Evolutionary conservation across 1,140 invertebrate genomes (phyloP).

Genomic region (Drosophila lacertosa): DNA sequence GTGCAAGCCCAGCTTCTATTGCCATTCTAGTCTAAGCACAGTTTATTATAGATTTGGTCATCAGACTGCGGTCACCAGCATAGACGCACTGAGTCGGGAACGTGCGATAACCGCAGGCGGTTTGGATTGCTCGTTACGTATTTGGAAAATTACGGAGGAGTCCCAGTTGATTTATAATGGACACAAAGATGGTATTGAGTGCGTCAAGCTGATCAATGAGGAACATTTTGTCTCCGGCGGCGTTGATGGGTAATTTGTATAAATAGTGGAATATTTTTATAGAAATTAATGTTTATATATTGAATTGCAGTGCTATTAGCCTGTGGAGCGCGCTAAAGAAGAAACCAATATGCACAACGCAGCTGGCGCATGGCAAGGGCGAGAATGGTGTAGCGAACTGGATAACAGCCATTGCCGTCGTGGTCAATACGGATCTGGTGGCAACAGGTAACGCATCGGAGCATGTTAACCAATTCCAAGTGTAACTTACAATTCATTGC

Average conservation of each 20-base stretch:
- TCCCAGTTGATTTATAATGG: slow-evolving; percentile 97
- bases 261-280: background rate
- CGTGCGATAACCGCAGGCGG: slow-evolving; percentile 95
- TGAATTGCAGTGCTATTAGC: slow-evolving; percentile 87
- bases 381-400: slow-evolving; percentile 90
- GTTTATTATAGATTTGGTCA: slow-evolving; percentile 91
- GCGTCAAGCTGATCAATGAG: slow-evolving; percentile 95
- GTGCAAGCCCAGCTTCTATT: slow-evolving; percentile 35
- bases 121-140: slow-evolving; percentile 91
- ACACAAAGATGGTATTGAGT: slow-evolving; percentile 92
- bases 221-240: slow-evolving; percentile 95
- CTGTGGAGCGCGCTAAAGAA: slow-evolving; percentile 96
- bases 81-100: slow-evolving; percentile 93
- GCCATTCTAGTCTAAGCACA: background rate
- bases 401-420: slow-evolving; percentile 92
- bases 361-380: slow-evolving; percentile 90
- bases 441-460: slow-evolving; percentile 89
- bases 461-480: background rate
- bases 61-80: slow-evolving; percentile 93
- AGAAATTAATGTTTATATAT: background rate
- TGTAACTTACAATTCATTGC: background rate
- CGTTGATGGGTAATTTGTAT: slow-evolving; percentile 90
- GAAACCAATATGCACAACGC: slow-evolving; percentile 91
- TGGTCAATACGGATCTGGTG: slow-evolving; percentile 94
- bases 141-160: slow-evolving; percentile 99